Percentiles rank a stretch among this genome's conserved stretches.
phyloP scores from a whole-genome alignment of 2,888 invertebrate species.

The Agrenia bidenticulata region DNA sequence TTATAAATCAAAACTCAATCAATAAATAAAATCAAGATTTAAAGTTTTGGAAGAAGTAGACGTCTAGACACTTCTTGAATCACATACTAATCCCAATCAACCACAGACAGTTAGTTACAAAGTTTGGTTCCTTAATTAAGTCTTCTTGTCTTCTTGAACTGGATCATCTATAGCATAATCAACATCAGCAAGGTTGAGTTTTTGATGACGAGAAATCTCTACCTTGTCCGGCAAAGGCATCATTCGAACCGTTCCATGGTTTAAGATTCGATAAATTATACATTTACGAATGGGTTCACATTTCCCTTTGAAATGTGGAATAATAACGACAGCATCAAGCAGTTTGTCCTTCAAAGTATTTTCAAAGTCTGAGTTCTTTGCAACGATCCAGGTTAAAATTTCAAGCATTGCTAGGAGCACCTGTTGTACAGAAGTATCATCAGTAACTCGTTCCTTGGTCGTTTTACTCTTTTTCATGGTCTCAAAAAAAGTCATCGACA shows the following conservation, averaged over 20 bases:
- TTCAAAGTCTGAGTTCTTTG: slow-evolving; percentile 5
- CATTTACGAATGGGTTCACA: slow-evolving; percentile 22
- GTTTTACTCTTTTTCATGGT: neutral
- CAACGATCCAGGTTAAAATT: slow-evolving; percentile 19
- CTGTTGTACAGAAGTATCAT: slow-evolving; percentile 11
- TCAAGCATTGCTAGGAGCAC: slow-evolving; percentile 16
- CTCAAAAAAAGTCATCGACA: neutral
- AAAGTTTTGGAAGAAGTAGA: too few species aligned
- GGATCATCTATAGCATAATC: too few species aligned
- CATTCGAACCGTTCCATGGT: neutral
- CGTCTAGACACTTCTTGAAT: too few species aligned
- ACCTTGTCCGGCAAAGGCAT: neutral
- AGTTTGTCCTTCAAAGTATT: slow-evolving; percentile 10
- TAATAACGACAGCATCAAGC: neutral
- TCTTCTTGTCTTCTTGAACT: too few species aligned
- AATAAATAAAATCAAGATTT: too few species aligned
- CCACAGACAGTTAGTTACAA: too few species aligned
- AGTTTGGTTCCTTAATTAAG: too few species aligned
- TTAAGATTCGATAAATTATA: slow-evolving; percentile 9
- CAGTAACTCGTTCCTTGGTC: neutral
- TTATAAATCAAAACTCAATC: too few species aligned
- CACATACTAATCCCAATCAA: too few species aligned
- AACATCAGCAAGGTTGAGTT: too few species aligned
- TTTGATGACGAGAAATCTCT: neutral
- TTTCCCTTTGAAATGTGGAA: slow-evolving; percentile 5